Conservation (phyloP, 2,888 invertebrate species). For the Emmelina monodactyla region DNA sequence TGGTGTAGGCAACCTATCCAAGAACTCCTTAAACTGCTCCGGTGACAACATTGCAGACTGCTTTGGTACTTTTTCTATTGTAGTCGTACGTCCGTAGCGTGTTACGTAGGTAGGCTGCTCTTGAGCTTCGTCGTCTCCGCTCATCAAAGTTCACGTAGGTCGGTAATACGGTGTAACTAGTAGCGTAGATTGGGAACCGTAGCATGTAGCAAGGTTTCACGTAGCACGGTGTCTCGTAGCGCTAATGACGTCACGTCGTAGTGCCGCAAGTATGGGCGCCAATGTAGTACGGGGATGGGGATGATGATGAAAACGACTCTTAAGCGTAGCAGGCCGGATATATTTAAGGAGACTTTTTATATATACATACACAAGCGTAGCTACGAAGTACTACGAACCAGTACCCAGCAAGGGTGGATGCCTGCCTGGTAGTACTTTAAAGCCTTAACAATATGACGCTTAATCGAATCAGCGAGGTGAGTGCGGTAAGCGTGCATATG, state of each 20-base stretch:
- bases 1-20: background rate
- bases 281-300: too few relatives aligned
- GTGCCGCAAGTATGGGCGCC: background rate
- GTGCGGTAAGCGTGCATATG: too few relatives aligned
- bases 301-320: too few relatives aligned
- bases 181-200: background rate
- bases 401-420: too few relatives aligned
- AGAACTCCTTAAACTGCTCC: background rate
- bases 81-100: background rate
- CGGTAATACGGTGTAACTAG: background rate
- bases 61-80: background rate
- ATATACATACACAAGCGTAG: too few relatives aligned
- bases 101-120: background rate
- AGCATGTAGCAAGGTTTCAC: background rate
- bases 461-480: too few relatives aligned
- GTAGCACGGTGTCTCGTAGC: background rate
- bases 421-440: too few relatives aligned
- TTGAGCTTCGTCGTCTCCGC: background rate
- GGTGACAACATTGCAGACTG: background rate
- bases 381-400: too few relatives aligned
- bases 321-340: too few relatives aligned
- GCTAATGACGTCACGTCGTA: background rate
- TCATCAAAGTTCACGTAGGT: background rate
- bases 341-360: too few relatives aligned
- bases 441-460: too few relatives aligned